Evolutionary conservation across 1,140 invertebrate species (phyloP).

Genomic region (Drosophila sp.): DNA sequence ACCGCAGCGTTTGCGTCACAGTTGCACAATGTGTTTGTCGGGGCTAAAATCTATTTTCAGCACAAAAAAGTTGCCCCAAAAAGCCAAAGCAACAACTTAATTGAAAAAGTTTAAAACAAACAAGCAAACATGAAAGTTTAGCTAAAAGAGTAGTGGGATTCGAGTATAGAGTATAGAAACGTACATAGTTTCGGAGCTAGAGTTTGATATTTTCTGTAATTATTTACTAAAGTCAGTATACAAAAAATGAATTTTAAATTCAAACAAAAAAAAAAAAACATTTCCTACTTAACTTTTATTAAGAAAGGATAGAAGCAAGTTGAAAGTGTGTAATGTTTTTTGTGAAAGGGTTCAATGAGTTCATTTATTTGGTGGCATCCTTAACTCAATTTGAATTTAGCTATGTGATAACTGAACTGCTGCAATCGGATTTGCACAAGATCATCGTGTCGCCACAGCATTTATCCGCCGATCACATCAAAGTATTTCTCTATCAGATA

Average conservation of each 20-base stretch:
- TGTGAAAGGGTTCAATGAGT: not conserved
- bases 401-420: conserved; percentile 99
- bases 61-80: conserved; percentile 54
- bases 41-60: conserved; percentile 35
- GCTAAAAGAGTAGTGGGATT: not conserved
- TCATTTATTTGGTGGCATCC: conserved; percentile 37
- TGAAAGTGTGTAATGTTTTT: not conserved
- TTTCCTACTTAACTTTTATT: too few species aligned
- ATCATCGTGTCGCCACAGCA: conserved; percentile 99
- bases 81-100: conserved; percentile 53
- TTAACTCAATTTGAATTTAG: conserved; percentile 86
- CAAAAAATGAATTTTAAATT: too few species aligned
- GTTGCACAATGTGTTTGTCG: conserved; percentile 25
- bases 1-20: conserved; percentile 27
- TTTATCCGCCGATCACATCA: conserved; percentile 99
- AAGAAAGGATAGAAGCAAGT: too few species aligned
- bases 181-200: not conserved
- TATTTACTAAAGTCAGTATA: too few species aligned
- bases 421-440: conserved; percentile 99
- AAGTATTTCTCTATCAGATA: conserved; percentile 99
- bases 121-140: conserved; percentile 53
- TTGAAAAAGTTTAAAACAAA: conserved; percentile 73
- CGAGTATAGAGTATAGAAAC: not conserved
- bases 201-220: not conserved
- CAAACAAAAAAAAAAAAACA: too few species aligned